These are phyloP conservation scores for Panopea generosa DNA, from an alignment of 2,888 invertebrate genomes.

Conservation along the genomic window DNA sequence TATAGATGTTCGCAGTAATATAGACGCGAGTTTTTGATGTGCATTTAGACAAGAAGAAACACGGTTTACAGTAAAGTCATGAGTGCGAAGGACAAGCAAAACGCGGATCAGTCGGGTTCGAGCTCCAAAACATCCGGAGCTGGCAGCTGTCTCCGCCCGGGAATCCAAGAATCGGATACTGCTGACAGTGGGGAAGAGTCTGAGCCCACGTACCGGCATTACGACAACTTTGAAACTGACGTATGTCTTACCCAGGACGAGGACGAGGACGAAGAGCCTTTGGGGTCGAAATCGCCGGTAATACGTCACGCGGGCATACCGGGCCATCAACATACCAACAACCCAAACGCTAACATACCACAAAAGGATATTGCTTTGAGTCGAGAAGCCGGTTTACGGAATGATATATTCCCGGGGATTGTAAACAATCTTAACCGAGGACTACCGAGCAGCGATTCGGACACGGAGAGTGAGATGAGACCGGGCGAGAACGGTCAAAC, in stretches of 20 bases:
- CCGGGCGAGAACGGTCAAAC: slow-evolving; percentile 53
- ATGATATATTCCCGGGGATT: slow-evolving; percentile 11
- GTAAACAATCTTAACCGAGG: slow-evolving; percentile 41
- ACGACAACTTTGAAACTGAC: slow-evolving; percentile 71
- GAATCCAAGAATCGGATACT: slow-evolving; percentile 68
- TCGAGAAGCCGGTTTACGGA: not conserved
- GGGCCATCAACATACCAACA: not conserved
- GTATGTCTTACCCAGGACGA: slow-evolving; percentile 69
- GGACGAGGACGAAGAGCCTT: slow-evolving; percentile 67
- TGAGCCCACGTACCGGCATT: slow-evolving; percentile 68
- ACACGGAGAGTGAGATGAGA: slow-evolving; percentile 64
- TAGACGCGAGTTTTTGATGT: too few relatives aligned
- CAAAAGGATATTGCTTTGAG: not conserved
- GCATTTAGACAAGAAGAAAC: too few relatives aligned
- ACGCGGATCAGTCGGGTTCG: slow-evolving; percentile 1
- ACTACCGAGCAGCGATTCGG: slow-evolving; percentile 68
- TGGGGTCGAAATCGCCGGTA: slow-evolving; percentile 29
- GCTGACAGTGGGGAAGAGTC: slow-evolving; percentile 70
- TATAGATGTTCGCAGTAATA: too few relatives aligned
- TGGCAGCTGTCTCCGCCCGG: slow-evolving; percentile 52
- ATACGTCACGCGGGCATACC: not conserved
- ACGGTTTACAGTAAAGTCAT: too few relatives aligned
- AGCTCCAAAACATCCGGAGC: not conserved
- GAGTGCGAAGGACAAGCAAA: not conserved
- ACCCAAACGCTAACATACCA: slow-evolving; percentile 22